Evolutionary conservation across 2,888 invertebrate species (phyloP), one percentile per base, ranked within the genome.

Genomic region (Amiota minor): DNA sequence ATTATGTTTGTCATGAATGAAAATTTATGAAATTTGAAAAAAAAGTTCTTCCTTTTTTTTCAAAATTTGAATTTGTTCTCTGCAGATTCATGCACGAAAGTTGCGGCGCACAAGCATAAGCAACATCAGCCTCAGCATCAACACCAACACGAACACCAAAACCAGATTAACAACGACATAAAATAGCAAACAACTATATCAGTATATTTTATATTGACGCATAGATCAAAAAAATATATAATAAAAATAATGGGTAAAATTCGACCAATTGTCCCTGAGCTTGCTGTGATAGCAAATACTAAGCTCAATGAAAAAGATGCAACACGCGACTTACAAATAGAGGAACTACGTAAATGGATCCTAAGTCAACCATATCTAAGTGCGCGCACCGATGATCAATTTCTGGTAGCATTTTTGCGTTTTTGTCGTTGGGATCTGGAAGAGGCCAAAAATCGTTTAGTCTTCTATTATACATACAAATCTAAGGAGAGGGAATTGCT

Each of bases 381-480:
- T 72, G 88, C 90, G 2, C 89, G 89, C 14, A 86, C 82, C 62
- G 85, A 89, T 74, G 91, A 91, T 79, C 91, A 92, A 79, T 91
- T 91, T 85, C 80, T 92, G 56, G 81, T 91, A 14, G 86, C 90
- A 20, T 92, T 92, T 80, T 84, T 92, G 67, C 89, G 92, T 55
- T 91, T 91, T 56, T 90, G 90, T 77, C 91, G 90, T 78, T 91
- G 90, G 85, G 91, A 91, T 79, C 81, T 92, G 79, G 92, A 92
- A 74, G 85, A 89, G 18, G 90, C 91, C 35, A 92, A 92, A 79
- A 89, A 91, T 73, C 92, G 92, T 77, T 79, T 92, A 9, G 91
- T 92, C 72, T 91, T 91, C 89, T 93, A 91, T 81, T 93, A 93
- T 81, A 92, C 92, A 10, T 86, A 88, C 77, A 87, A 87, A 75